Conservation (phyloP, 2,888 invertebrate genomes). For the Lochmaea crataegi region DNA sequence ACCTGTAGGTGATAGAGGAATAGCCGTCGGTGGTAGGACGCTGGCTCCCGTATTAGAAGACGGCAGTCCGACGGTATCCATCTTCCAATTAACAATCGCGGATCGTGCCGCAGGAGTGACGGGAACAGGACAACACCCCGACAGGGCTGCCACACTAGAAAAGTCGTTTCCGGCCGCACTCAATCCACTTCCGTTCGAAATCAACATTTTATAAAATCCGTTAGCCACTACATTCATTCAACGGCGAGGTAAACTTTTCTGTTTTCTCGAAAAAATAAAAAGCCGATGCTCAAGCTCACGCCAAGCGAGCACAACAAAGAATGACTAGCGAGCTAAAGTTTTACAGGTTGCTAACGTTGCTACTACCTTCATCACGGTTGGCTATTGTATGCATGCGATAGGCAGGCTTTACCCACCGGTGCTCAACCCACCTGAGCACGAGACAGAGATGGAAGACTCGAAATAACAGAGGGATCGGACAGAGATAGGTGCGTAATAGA, state of each 20-base stretch:
- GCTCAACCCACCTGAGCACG: constrained; percentile 61
- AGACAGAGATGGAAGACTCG: constrained; percentile 44
- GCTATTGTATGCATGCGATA: constrained; percentile 63
- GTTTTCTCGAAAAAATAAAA: constrained; percentile 5
- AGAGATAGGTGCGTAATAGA: constrained; percentile 49
- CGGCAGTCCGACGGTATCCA: constrained; percentile 70
- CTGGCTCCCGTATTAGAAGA: constrained; percentile 67
- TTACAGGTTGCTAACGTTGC: constrained; percentile 63
- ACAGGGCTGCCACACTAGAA: constrained; percentile 63
- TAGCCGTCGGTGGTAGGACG: constrained; percentile 63
- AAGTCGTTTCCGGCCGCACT: constrained; percentile 65
- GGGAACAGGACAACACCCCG: constrained; percentile 67
- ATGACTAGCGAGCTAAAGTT: constrained; percentile 64
- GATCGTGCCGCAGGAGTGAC: constrained; percentile 67
- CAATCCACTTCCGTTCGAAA: constrained; percentile 69
- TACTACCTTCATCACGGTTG: constrained; percentile 65
- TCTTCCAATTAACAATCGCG: constrained; percentile 69
- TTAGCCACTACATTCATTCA: constrained; percentile 6
- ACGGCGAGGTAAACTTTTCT: not conserved
- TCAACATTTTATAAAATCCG: constrained; percentile 68
- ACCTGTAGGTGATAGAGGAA: constrained; percentile 73
- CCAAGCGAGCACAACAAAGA: constrained; percentile 65
- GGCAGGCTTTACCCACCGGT: constrained; percentile 64
- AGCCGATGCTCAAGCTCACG: constrained; percentile 59
- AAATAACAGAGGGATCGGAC: not conserved